A percentile compares a stretch with the other conserved stretches of the same genome.
These are phyloP conservation scores for Ginglymostoma cirratum DNA, from an alignment of 2,113 vertebrate species.

Conservation along the genomic window DNA sequence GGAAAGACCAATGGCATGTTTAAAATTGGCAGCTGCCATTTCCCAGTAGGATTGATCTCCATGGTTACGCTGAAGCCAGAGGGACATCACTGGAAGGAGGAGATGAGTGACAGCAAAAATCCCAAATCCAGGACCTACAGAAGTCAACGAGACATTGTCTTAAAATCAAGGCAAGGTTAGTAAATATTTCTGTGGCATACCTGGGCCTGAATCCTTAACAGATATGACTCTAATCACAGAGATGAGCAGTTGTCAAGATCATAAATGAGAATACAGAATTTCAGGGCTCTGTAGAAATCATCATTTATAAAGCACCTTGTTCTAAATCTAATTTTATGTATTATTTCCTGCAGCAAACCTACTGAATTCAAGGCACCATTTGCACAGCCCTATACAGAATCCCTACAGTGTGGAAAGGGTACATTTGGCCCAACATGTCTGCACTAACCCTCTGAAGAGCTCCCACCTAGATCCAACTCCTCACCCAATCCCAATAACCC, in stretches of 20 bases:
- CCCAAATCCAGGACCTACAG: slow-evolving; percentile 85
- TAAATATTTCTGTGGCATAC: not conserved
- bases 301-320: not conserved
- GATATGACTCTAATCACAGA: not conserved
- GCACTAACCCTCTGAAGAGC: no score
- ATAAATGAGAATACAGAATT: not conserved
- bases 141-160: not conserved
- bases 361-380: not conserved
- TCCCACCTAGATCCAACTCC: no score
- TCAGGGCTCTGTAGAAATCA: not conserved
- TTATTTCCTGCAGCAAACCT: not conserved
- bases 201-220: not conserved
- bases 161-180: not conserved
- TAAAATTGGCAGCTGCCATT: slow-evolving; percentile 86
- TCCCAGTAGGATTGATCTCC: slow-evolving; percentile 95
- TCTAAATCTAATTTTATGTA: not conserved
- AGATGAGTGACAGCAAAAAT: slow-evolving; percentile 92
- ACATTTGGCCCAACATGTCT: no score
- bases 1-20: slow-evolving; percentile 89
- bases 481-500: no score
- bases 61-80: slow-evolving; percentile 89
- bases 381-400: not conserved
- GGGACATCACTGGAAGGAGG: slow-evolving; percentile 89
- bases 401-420: no score
- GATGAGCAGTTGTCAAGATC: not conserved